These are phyloP conservation scores for Hiodon alosoides DNA, from an alignment of 2,113 vertebrate genomes.

Conservation along the genomic window DNA sequence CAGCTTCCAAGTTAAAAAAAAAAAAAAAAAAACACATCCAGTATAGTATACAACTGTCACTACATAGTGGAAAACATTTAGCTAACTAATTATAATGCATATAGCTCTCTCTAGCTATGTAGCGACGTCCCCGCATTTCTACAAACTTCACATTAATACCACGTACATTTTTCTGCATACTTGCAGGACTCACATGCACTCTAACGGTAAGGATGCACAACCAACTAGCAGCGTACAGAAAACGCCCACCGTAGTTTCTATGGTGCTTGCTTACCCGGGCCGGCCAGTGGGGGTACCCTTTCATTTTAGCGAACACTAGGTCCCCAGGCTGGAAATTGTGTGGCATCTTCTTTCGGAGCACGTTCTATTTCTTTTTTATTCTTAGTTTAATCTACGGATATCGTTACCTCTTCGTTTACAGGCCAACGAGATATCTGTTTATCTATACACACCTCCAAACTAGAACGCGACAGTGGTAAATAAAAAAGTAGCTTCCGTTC, in stretches of 20 bases:
- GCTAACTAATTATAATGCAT: no score
- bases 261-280: constrained; percentile 66
- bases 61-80: no score
- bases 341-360: constrained; percentile 60
- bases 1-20: no score
- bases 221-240: constrained; percentile 39
- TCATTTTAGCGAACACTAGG: constrained; percentile 71
- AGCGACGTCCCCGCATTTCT: no score
- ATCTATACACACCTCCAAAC: constrained; percentile 9
- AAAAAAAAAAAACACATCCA: no score
- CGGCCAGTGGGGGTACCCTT: constrained; percentile 80
- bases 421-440: constrained; percentile 56
- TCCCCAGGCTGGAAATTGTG: constrained; percentile 80
- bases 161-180: no score
- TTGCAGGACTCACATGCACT: not conserved
- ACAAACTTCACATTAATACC: no score
- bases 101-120: no score
- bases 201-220: constrained; percentile 25
- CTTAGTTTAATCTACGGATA: constrained; percentile 24
- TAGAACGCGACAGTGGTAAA: constrained; percentile 10
- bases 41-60: no score
- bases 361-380: constrained; percentile 17
- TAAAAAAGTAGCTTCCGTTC: constrained; percentile 15
- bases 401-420: constrained; percentile 46
- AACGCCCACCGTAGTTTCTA: constrained; percentile 25